These are phyloP conservation scores for Ormyrus nitidulus DNA, from an alignment of 2,888 invertebrate genomes.

Conservation along the genomic window DNA sequence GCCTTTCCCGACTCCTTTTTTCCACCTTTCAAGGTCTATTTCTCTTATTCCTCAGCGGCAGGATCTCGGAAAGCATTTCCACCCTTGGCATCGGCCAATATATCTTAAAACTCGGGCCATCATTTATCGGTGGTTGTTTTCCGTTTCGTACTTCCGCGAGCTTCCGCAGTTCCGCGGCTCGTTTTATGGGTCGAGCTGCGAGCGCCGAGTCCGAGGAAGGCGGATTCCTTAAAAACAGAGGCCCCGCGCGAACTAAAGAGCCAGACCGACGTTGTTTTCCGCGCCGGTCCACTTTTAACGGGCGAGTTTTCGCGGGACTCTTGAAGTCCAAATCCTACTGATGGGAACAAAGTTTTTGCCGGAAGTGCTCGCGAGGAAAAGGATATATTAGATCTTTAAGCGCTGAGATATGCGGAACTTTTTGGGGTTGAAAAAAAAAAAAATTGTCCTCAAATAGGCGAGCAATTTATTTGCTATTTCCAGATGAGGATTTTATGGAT, in stretches of 20 bases:
- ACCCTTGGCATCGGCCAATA: conserved; percentile 39
- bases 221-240: conserved; percentile 43
- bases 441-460: no score
- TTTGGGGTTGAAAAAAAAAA: no score
- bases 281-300: not conserved
- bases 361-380: no score
- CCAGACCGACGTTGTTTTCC: conserved; percentile 8
- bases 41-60: conserved; percentile 40
- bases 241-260: conserved; percentile 20
- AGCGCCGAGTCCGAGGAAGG: conserved; percentile 34
- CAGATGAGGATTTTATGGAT: no score
- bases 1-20: not conserved
- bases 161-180: conserved; percentile 45
- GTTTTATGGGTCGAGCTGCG: conserved; percentile 37
- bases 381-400: no score
- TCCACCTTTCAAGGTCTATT: conserved; percentile 33
- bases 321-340: no score
- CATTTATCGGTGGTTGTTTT: conserved; percentile 60
- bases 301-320: no score
- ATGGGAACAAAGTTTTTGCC: no score
- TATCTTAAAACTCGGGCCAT: conserved; percentile 59
- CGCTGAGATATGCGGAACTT: no score
- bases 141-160: conserved; percentile 57
- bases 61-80: conserved; percentile 46
- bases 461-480: no score